Evolutionary conservation across 1,140 invertebrate genomes (phyloP).

Genomic region (Drosophila parvula): DNA sequence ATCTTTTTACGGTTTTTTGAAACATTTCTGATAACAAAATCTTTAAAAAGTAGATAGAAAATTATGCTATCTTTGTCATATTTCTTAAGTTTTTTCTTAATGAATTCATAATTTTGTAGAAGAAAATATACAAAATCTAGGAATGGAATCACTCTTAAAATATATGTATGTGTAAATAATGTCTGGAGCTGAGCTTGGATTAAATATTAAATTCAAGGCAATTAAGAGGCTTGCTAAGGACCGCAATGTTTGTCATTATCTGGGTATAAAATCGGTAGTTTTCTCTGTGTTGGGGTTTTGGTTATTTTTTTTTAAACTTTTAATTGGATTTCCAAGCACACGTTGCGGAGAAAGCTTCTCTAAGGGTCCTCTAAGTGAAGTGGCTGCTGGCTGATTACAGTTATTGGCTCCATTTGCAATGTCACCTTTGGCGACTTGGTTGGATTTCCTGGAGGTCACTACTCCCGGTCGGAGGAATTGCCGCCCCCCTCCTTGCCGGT

Average conservation of each 20-base stretch:
- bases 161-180: neutral
- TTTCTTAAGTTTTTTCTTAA: neutral
- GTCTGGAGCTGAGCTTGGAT: neutral
- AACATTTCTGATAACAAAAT: neutral
- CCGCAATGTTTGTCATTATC: neutral
- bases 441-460: constrained; percentile 10
- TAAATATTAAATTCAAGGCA: neutral
- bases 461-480: constrained; percentile 33
- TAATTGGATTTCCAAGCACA: constrained; percentile 20
- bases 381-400: constrained; percentile 33
- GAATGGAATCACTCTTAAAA: constrained; percentile 4
- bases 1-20: neutral
- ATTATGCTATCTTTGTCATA: neutral
- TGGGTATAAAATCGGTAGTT: neutral
- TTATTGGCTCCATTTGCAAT: constrained; percentile 19
- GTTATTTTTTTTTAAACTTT: neutral
- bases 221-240: neutral
- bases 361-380: constrained; percentile 29
- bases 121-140: neutral
- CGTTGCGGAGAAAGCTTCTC: constrained; percentile 17
- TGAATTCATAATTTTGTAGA: neutral
- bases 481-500: constrained; percentile 37
- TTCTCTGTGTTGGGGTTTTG: neutral
- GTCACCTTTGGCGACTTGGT: constrained; percentile 1
- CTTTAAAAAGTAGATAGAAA: neutral